Percentiles rank a stretch among this genome's conserved stretches.
These are phyloP conservation scores for Buathra laborator DNA, from an alignment of 2,888 invertebrate genomes.

Conservation along the genomic window DNA sequence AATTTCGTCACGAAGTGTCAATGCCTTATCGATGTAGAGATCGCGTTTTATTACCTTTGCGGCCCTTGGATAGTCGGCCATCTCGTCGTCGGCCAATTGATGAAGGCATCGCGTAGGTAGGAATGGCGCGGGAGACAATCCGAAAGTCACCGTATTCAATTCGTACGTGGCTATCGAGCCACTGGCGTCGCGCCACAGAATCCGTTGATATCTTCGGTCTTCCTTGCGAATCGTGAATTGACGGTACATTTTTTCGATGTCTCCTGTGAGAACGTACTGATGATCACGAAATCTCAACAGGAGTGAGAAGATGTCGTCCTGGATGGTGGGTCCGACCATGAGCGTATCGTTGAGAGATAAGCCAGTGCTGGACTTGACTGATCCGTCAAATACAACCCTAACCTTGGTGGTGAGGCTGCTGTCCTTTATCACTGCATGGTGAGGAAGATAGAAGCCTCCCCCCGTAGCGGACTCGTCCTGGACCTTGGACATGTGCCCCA, in stretches of 20 bases:
- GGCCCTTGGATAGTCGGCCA: slow-evolving; percentile 30
- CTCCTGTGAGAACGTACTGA: slow-evolving; percentile 73
- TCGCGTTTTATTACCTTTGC: slow-evolving; percentile 34
- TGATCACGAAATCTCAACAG: slow-evolving; percentile 72
- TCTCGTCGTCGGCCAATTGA: slow-evolving; percentile 62
- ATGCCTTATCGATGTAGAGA: slow-evolving; percentile 64
- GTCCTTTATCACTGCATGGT: slow-evolving; percentile 75
- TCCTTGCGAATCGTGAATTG: slow-evolving; percentile 66
- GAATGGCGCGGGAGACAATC: slow-evolving; percentile 73
- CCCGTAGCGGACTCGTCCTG: neutral
- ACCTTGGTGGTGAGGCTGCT: slow-evolving; percentile 73
- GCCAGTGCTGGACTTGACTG: slow-evolving; percentile 67
- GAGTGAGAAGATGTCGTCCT: slow-evolving; percentile 70
- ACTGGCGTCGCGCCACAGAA: slow-evolving; percentile 74
- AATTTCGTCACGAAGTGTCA: slow-evolving; percentile 54
- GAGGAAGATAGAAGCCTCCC: slow-evolving; percentile 74
- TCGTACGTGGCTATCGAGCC: slow-evolving; percentile 61
- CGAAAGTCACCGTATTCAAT: slow-evolving; percentile 75
- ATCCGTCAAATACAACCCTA: slow-evolving; percentile 78
- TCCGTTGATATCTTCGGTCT: slow-evolving; percentile 74
- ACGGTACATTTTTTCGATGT: slow-evolving; percentile 79
- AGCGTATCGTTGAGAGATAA: slow-evolving; percentile 74
- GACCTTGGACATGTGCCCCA: slow-evolving; percentile 64
- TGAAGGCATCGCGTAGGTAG: slow-evolving; percentile 64
- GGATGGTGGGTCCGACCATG: slow-evolving; percentile 72